These are phyloP conservation scores for Perca flavescens DNA, from an alignment of 2,113 vertebrate species.

Conservation along the genomic window DNA sequence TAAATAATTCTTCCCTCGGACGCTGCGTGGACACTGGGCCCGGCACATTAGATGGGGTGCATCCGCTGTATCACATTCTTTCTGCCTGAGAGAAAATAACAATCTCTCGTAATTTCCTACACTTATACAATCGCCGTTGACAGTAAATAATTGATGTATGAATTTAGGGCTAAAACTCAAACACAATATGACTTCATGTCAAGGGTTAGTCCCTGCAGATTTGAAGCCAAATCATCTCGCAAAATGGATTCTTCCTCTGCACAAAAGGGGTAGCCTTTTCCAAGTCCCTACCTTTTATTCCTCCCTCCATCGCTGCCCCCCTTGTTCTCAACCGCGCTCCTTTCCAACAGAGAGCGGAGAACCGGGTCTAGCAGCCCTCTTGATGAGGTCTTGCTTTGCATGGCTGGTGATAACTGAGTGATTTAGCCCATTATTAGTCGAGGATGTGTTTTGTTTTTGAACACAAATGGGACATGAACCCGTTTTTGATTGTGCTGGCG, in stretches of 20 bases:
- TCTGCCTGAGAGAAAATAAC: conserved; percentile 99
- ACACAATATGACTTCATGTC: conserved; percentile 99
- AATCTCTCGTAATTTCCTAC: conserved; percentile 99
- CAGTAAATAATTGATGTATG: conserved; percentile 99
- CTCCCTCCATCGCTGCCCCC: not conserved
- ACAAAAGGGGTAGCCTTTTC: conserved; percentile 61
- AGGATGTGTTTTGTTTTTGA: conserved; percentile 90
- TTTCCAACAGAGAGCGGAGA: conserved; percentile 76
- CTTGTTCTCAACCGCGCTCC: conserved; percentile 15
- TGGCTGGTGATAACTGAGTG: conserved; percentile 87
- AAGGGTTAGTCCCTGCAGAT: conserved; percentile 98
- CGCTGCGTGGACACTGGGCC: conserved; percentile 89
- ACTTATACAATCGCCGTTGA: conserved; percentile 96
- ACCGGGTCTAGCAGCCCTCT: conserved; percentile 76
- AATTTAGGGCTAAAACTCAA: conserved; percentile 99
- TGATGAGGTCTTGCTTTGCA: conserved; percentile 92
- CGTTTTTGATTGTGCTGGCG: conserved; percentile 73
- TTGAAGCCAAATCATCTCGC: conserved; percentile 94
- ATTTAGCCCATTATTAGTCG: conserved; percentile 85
- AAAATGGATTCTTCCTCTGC: conserved; percentile 94
- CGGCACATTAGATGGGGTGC: conserved; percentile 90
- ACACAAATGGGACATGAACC: conserved; percentile 89
- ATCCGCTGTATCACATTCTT: conserved; percentile 97
- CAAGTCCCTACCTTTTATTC: conserved; percentile 60
- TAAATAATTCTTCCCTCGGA: conserved; percentile 92